These are phyloP conservation scores for Actenoides hombroni DNA, from an alignment of 2,113 vertebrate species.

Conservation along the genomic window DNA sequence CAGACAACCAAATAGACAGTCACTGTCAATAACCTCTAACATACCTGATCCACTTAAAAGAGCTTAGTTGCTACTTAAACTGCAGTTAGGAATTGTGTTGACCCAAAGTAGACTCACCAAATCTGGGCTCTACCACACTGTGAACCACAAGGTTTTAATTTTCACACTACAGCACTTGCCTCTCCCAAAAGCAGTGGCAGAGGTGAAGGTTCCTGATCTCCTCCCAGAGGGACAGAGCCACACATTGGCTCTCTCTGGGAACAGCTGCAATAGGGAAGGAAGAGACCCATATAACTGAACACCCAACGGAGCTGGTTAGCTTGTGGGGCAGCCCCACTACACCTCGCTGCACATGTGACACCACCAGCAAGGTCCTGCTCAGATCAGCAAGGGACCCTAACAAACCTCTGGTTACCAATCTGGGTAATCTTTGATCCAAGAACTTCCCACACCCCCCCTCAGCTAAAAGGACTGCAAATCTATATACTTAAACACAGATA, in stretches of 20 bases:
- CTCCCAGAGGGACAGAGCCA: background rate
- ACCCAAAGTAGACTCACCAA: background rate
- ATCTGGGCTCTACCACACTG: background rate
- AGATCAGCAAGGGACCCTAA: too few relatives aligned
- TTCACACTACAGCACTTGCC: background rate
- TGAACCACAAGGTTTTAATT: background rate
- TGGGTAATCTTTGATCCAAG: background rate
- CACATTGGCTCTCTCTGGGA: background rate
- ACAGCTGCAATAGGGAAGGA: background rate
- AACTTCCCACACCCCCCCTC: too few relatives aligned
- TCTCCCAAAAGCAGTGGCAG: background rate
- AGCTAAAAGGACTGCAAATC: background rate
- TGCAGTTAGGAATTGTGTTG: background rate
- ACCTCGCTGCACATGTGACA: rapidly evolving
- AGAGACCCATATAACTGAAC: background rate
- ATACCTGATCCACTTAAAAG: background rate
- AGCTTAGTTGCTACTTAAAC: background rate
- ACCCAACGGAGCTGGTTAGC: background rate
- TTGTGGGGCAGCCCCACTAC: background rate
- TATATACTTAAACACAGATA: background rate
- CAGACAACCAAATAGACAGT: background rate
- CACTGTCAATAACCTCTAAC: background rate
- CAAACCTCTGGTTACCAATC: background rate
- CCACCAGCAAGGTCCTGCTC: background rate
- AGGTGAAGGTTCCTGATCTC: background rate